Conservation (phyloP, 1,140 invertebrate genomes). For the Eurosta solidaginis region DNA sequence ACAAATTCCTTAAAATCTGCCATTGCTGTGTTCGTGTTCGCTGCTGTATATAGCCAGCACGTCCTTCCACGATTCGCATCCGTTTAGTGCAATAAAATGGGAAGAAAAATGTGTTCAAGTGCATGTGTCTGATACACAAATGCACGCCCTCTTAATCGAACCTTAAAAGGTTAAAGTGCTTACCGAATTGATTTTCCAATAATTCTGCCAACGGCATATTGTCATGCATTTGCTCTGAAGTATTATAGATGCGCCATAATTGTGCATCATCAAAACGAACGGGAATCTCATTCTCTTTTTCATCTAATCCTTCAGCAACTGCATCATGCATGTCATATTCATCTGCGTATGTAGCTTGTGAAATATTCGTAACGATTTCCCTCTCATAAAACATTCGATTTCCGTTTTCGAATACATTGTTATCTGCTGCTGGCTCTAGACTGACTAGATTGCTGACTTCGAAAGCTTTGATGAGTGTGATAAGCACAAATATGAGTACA, state of each 20-base stretch:
- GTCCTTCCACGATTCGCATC: no score
- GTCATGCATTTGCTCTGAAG: conserved; percentile 45
- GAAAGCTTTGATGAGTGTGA: conserved; percentile 28
- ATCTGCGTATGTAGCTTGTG: not conserved
- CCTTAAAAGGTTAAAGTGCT: no score
- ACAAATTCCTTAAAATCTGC: conserved; percentile 6
- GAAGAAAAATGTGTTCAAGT: no score
- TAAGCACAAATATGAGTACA: conserved; percentile 24
- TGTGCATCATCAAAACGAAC: conserved; percentile 64
- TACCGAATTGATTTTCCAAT: conserved; percentile 51
- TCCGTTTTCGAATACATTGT: conserved; percentile 35
- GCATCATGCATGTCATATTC: conserved; percentile 1
- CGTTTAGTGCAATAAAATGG: no score
- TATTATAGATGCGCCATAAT: conserved; percentile 63
- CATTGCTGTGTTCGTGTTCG: no score
- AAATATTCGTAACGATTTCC: conserved; percentile 28
- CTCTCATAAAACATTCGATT: conserved; percentile 35
- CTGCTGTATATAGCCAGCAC: no score
- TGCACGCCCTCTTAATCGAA: no score
- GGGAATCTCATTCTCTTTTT: conserved; percentile 46
- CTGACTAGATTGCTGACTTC: conserved; percentile 31
- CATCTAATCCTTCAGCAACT: no score
- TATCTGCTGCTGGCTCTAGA: conserved; percentile 19
- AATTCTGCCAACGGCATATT: conserved; percentile 44
- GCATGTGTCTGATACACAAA: no score